Conservation (phyloP, 1,140 invertebrate species). For the Bombus polaris region DNA sequence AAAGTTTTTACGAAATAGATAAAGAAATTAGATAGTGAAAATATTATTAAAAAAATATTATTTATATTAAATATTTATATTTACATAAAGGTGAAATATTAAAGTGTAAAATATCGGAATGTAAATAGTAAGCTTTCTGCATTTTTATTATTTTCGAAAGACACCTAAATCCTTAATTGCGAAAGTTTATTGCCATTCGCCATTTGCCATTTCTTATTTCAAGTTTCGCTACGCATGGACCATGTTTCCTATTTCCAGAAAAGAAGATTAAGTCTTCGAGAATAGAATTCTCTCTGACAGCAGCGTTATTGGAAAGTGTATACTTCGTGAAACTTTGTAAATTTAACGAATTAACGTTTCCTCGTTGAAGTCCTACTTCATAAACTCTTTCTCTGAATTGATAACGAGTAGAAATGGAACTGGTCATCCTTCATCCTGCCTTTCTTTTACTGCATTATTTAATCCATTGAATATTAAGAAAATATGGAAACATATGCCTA, state of each 20-base stretch:
- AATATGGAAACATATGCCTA: no score
- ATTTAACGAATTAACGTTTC: background rate
- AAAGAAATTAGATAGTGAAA: background rate
- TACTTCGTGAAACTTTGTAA: background rate
- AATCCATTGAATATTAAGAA: background rate
- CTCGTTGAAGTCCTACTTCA: background rate
- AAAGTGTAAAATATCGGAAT: no score
- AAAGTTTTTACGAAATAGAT: background rate
- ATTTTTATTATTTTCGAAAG: background rate
- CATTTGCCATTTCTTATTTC: background rate
- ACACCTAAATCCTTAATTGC: background rate
- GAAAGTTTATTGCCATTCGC: conserved; percentile 6
- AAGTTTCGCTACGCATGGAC: conserved; percentile 5
- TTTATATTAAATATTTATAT: background rate
- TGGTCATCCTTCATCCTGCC: background rate
- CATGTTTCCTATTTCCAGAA: background rate
- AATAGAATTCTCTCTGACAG: conserved; percentile 1
- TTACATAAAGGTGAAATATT: no score
- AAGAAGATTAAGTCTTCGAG: conserved; percentile 12
- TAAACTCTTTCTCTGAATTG: background rate
- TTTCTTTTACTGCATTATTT: background rate
- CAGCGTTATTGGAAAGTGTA: background rate
- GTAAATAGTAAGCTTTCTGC: no score
- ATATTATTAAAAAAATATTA: background rate
- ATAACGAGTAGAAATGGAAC: background rate